phyloP scores from a whole-genome alignment of 2,888 invertebrate genomes.

The Teleogryllus oceanicus region DNA sequence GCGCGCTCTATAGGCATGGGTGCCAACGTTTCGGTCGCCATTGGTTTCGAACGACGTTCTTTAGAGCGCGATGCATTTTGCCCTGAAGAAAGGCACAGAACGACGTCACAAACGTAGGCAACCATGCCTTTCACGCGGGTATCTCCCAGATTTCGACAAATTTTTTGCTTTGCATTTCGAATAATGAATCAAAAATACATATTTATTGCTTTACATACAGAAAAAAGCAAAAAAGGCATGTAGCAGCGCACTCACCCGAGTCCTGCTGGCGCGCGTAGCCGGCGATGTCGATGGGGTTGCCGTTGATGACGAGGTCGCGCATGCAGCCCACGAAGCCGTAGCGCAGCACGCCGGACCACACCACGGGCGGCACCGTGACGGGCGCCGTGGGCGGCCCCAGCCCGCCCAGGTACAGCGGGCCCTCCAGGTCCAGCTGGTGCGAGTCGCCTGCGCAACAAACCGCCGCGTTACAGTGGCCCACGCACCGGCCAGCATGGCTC shows the following conservation, averaged over 20 bases:
- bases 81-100: too few relatives aligned
- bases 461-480: too few relatives aligned
- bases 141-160: too few relatives aligned
- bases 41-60: too few relatives aligned
- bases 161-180: too few relatives aligned
- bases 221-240: not conserved
- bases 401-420: constrained; percentile 84
- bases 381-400: constrained; percentile 72
- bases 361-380: constrained; percentile 73
- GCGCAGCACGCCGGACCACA: constrained; percentile 86
- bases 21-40: too few relatives aligned
- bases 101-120: too few relatives aligned
- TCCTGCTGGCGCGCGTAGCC: constrained; percentile 86
- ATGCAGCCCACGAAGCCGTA: constrained; percentile 94
- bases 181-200: too few relatives aligned
- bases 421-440: constrained; percentile 82
- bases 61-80: too few relatives aligned
- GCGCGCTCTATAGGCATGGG: too few relatives aligned
- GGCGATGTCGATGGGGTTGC: constrained; percentile 82
- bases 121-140: too few relatives aligned
- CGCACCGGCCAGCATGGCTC: too few relatives aligned
- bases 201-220: not conserved
- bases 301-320: constrained; percentile 82
- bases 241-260: constrained; percentile 59
- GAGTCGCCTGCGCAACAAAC: constrained; percentile 64